Evolutionary conservation across 64 coral and sea anemone genomes (phyloP).

Genomic region (Montipora foliosa): DNA sequence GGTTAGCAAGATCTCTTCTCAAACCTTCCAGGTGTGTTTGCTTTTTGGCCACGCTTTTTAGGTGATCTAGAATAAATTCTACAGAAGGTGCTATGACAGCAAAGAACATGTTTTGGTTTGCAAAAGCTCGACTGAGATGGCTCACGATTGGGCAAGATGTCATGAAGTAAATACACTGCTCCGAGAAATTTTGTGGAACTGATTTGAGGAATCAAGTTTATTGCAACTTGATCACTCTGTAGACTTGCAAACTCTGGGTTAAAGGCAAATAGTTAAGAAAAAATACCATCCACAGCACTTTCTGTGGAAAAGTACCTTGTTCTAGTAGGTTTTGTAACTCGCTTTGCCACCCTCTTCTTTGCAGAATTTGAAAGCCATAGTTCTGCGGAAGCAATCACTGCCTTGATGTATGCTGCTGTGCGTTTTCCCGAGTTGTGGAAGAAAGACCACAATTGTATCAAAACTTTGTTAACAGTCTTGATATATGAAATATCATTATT

Average conservation of each 20-base stretch:
- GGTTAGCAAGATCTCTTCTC: slow-evolving; percentile 55
- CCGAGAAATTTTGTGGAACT: slow-evolving; percentile 43
- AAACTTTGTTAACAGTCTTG: slow-evolving; percentile 35
- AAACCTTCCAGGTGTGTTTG: slow-evolving; percentile 36
- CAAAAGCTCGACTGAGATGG: slow-evolving; percentile 72
- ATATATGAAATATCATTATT: slow-evolving; percentile 54
- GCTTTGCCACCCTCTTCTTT: slow-evolving; percentile 20
- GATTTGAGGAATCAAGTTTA: slow-evolving; percentile 41
- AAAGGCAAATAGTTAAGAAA: slow-evolving; percentile 63
- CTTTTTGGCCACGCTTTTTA: slow-evolving; percentile 22
- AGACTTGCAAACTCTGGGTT: slow-evolving; percentile 42
- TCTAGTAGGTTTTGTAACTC: background rate
- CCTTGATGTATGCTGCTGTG: slow-evolving; percentile 15
- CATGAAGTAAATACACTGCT: slow-evolving; percentile 65
- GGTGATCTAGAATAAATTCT: slow-evolving; percentile 64
- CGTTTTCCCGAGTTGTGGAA: slow-evolving; percentile 17
- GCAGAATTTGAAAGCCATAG: slow-evolving; percentile 6
- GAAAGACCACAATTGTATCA: slow-evolving; percentile 46
- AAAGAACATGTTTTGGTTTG: slow-evolving; percentile 43
- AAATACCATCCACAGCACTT: slow-evolving; percentile 17
- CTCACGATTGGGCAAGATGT: slow-evolving; percentile 17
- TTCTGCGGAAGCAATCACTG: background rate
- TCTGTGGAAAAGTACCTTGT: background rate
- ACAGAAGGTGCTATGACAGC: slow-evolving; percentile 4
- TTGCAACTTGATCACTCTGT: slow-evolving; percentile 56